Percentiles rank a stretch among this genome's conserved stretches.
These are phyloP conservation scores for Nephrotoma flavescens DNA, from an alignment of 2,888 invertebrate species.

Conservation along the genomic window DNA sequence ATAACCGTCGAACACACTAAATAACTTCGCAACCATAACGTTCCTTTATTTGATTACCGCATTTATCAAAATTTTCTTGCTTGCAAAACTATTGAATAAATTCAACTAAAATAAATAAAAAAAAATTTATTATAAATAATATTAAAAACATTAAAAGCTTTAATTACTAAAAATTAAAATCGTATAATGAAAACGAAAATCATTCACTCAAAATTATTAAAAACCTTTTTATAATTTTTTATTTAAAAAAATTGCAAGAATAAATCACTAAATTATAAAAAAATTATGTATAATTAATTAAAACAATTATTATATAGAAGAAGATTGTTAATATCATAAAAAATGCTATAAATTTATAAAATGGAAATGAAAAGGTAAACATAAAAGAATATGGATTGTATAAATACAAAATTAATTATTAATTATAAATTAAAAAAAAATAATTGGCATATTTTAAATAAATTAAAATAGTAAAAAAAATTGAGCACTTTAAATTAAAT, in stretches of 20 bases:
- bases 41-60: not conserved
- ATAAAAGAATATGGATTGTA: not conserved
- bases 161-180: not conserved
- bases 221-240: not conserved
- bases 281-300: not conserved
- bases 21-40: not conserved
- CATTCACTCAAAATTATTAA: not conserved
- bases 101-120: not conserved
- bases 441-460: not conserved
- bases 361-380: not conserved
- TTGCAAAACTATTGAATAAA: not conserved
- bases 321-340: not conserved
- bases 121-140: not conserved
- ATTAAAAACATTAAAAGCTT: not conserved
- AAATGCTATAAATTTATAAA: not conserved
- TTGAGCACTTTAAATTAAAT: not conserved
- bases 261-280: not conserved
- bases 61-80: not conserved
- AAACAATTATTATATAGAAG: not conserved
- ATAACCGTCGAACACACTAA: no score
- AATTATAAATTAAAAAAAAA: not conserved
- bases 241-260: not conserved
- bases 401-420: not conserved
- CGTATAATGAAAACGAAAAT: not conserved
- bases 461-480: not conserved